These are phyloP conservation scores for Nematolebias whitei DNA, from an alignment of 2,113 vertebrate genomes.

Conservation along the genomic window DNA sequence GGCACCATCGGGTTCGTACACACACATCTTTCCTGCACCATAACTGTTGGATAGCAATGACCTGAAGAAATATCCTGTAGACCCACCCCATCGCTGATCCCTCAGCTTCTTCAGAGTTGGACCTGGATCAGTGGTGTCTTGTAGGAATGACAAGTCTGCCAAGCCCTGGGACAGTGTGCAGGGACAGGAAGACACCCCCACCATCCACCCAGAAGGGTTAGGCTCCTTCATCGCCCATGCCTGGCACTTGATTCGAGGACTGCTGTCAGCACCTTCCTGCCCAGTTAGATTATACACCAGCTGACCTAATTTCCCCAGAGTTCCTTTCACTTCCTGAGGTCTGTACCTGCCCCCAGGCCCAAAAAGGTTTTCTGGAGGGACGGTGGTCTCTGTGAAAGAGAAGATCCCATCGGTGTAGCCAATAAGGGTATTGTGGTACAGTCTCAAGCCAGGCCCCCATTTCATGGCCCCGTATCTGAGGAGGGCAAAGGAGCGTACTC, in stretches of 20 bases:
- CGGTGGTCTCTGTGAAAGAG: constrained; percentile 71
- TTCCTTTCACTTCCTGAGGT: constrained; percentile 75
- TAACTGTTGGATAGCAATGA: constrained; percentile 75
- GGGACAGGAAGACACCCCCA: constrained; percentile 72
- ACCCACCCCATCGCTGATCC: constrained; percentile 71
- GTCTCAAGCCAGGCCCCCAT: constrained; percentile 81
- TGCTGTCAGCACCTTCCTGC: constrained; percentile 13
- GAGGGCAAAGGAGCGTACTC: constrained; percentile 78
- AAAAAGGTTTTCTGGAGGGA: constrained; percentile 72
- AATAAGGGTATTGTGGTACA: constrained; percentile 74
- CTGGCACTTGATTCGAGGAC: constrained; percentile 73
- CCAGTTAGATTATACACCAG: constrained; percentile 77
- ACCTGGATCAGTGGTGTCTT: constrained; percentile 55
- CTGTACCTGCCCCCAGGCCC: constrained; percentile 78
- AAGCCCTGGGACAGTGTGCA: constrained; percentile 77
- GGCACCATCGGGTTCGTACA: constrained; percentile 79
- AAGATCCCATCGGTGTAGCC: constrained; percentile 80
- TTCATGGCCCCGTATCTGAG: constrained; percentile 79
- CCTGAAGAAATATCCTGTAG: constrained; percentile 65
- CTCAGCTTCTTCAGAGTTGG: constrained; percentile 58
- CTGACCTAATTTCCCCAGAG: constrained; percentile 73
- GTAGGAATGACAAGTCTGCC: constrained; percentile 75
- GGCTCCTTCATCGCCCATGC: constrained; percentile 77
- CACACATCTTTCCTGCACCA: constrained; percentile 79
- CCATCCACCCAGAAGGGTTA: constrained; percentile 70